Evolutionary conservation across 64 coral and sea anemone genomes (phyloP), one percentile per base, ranked within the genome.

Genomic region (Platygyra sinensis): DNA sequence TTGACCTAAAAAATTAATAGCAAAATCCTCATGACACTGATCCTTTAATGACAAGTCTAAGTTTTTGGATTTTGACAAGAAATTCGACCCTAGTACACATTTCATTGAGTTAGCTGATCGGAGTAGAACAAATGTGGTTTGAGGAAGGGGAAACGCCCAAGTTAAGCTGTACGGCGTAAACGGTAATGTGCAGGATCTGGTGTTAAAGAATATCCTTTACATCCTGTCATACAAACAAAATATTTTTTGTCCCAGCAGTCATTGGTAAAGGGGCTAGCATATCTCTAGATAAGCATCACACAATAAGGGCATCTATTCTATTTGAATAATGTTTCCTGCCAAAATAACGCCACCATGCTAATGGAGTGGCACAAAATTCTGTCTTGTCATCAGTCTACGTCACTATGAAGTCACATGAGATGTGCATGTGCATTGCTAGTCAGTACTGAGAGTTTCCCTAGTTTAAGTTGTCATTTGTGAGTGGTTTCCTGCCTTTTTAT

Each of bases 81-180:
- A 67, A 72, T 85, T 85, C 38, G 36, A 85, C 36, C 29, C 82
- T 65, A 67, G 32, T 8, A 67, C 30, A 9, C 59, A 85, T 50
- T 85, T 85, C 27, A 71, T 85, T 52, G 82, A 85, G 25, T 85
- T 85, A 67, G 82, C 82, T 12, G 67, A 85, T 71, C 61, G 82
- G 25, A 85, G 33, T 55, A 38, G 29, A 25, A 31, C 82, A 50
- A 72, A 86, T 71, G 69, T 86, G 62, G 29, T 55, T 73, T 42
- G 28, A 16, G 62, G 13, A 22, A 55, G 69, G 82, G 82, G 62
- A 73, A 86, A n/a, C 28, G 30, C 69, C n/a, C 28, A 72, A 86
- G 82, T 86, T 73, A 72, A 67, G 36, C 62, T 86, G 61, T 73
- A 46, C 55, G 82, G 72, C 33, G 20, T 72, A 55, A 71, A 86